Percentiles rank a stretch among this genome's conserved stretches.
These are phyloP conservation scores for Noctua comes DNA, from an alignment of 2,888 invertebrate species.

Conservation along the genomic window DNA sequence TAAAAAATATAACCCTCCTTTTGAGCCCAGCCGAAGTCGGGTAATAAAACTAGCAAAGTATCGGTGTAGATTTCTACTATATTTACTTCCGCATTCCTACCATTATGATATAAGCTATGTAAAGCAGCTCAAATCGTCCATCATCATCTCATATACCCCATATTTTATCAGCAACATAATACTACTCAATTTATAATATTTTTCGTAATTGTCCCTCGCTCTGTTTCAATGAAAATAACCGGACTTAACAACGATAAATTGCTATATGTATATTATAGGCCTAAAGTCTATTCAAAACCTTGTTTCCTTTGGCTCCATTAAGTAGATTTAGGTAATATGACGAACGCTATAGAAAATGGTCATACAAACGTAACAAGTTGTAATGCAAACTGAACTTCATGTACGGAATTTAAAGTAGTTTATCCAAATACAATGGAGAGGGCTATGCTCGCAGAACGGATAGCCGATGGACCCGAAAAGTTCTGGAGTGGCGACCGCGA, in stretches of 20 bases:
- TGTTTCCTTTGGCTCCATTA: neutral
- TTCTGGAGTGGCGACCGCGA: too few relatives aligned
- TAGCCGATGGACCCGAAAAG: too few relatives aligned
- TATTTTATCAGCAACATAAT: conserved; percentile 7
- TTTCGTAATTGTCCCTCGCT: neutral
- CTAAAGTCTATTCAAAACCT: neutral
- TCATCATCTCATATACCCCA: neutral
- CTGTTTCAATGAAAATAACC: conserved; percentile 19
- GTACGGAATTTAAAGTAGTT: neutral
- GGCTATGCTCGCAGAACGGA: too few relatives aligned
- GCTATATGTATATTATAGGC: neutral
- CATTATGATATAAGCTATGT: neutral
- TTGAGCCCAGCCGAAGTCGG: neutral
- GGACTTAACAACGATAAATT: conserved; percentile 13
- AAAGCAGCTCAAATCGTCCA: neutral
- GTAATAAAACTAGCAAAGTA: neutral
- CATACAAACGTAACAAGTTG: neutral
- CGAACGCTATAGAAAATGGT: neutral
- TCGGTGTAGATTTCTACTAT: neutral
- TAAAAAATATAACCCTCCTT: neutral
- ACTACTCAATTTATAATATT: conserved; percentile 3
- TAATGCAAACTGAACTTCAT: neutral
- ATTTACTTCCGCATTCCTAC: neutral
- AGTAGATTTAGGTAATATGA: neutral
- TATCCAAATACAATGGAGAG: neutral